Evolutionary conservation across 2,888 invertebrate genomes (phyloP), one percentile per base, ranked within the genome.

Genomic region (Schrankia costaestrigalis): DNA sequence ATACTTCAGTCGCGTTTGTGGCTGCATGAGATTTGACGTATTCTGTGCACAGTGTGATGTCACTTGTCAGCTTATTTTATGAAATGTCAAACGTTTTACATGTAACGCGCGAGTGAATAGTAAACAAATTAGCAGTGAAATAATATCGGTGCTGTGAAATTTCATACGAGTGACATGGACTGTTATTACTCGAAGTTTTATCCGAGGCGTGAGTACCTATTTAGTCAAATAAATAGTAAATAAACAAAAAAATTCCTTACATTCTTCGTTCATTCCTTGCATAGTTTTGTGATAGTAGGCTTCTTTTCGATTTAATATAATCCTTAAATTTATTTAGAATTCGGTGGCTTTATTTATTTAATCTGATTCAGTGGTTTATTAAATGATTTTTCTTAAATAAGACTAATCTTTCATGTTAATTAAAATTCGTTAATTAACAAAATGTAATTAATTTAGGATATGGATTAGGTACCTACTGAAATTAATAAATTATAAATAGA

Each of bases 1-100:
- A 86, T 79, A 89, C 85, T 89, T 89, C 89, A 89, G 89, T 89
- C 89, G 88, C 86, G 89, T 87, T 85, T 67, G 82, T 85, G 84
- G 84, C 82, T 84, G 83, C 82, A 82, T 80, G 85, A 82, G 87
- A 87, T 88, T 89, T 89, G 88, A 88, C 88, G 88, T 88, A 86
- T 87, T 86, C 76, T 74, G 85, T 79, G 87, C 73, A 80, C 70
- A 71, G 84, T 81, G n/a, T n/a, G 85, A 85, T 86, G 87, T 85
- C 85, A 86, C 78, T 84, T 84, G 84, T 82, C 83, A 82, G 75
- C 76, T 76, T 82, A 81, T 79, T 84, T 82, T 77, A 78, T 84
- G 82, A 86, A 83, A 87, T 87, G 85, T 85, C 85, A 83, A 82
- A 78, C 73, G 77, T 81, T 85, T 78, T 81, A 74, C 69, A 75